Evolutionary conservation across 2,113 vertebrate genomes (phyloP).

Genomic region (Peucedramus taeniatus): DNA sequence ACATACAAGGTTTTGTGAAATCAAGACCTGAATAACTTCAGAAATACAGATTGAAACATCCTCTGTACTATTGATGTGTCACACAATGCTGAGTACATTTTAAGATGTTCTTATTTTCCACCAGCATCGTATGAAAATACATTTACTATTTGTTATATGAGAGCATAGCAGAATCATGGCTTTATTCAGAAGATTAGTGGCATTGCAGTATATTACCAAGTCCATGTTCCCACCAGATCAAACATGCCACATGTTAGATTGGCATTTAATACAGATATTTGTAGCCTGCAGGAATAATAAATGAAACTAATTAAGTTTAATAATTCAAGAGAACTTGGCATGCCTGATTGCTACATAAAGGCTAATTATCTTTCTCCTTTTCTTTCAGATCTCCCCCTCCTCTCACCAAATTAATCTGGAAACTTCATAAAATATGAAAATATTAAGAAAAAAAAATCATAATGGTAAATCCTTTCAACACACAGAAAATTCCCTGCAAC

Average conservation of each 20-base stretch:
- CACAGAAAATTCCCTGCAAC: background rate
- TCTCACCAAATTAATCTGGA: background rate
- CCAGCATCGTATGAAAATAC: background rate
- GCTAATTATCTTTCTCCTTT: constrained; percentile 55
- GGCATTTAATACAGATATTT: constrained; percentile 59
- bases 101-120: background rate
- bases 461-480: background rate
- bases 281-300: constrained; percentile 68
- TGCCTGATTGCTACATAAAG: constrained; percentile 41
- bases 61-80: background rate
- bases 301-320: constrained; percentile 72
- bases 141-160: fast-evolving
- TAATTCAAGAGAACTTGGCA: constrained; percentile 64
- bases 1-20: background rate
- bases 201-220: background rate
- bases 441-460: background rate
- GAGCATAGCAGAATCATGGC: background rate
- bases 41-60: background rate
- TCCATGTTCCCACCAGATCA: constrained; percentile 38
- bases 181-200: background rate
- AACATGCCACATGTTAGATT: constrained; percentile 2
- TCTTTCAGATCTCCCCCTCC: background rate
- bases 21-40: background rate
- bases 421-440: constrained; percentile 24
- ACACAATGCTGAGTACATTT: background rate